These are phyloP conservation scores for Lytechinus variegatus DNA, from an alignment of 35 echinoderm and acorn worm species.

Conservation along the genomic window DNA sequence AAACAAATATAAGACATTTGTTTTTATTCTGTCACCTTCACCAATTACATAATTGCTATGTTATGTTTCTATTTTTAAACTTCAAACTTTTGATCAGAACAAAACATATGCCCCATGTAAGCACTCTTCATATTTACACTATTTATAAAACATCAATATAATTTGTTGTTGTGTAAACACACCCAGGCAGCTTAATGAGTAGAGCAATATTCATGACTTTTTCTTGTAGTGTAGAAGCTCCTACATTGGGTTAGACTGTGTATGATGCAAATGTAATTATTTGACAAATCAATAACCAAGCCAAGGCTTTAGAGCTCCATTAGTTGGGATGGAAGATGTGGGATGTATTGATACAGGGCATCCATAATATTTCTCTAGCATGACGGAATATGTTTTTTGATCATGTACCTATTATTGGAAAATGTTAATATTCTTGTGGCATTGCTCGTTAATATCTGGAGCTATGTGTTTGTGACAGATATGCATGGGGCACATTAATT, in stretches of 20 bases:
- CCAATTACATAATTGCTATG: too few relatives aligned
- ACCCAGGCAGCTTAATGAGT: neutral
- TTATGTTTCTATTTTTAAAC: too few relatives aligned
- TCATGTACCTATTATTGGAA: neutral
- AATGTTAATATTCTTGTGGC: neutral
- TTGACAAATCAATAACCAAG: slow-evolving; percentile 16
- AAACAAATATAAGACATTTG: too few relatives aligned
- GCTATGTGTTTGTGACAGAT: neutral
- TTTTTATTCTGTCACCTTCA: too few relatives aligned
- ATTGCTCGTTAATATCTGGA: neutral
- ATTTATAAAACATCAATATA: neutral
- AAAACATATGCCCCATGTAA: neutral
- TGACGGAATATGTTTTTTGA: neutral
- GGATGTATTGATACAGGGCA: neutral
- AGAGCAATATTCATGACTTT: neutral
- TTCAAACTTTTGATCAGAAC: too few relatives aligned
- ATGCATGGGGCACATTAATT: neutral
- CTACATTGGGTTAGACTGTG: neutral
- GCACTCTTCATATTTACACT: neutral
- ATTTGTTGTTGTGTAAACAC: neutral
- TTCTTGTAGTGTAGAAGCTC: neutral
- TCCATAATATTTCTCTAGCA: neutral
- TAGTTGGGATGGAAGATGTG: neutral
- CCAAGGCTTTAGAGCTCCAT: slow-evolving; percentile 27
- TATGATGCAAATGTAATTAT: slow-evolving; percentile 43